Evolutionary conservation across 2,797 vertebrate species (phyloP).

Genomic region (Eleutherodactylus coqui): DNA sequence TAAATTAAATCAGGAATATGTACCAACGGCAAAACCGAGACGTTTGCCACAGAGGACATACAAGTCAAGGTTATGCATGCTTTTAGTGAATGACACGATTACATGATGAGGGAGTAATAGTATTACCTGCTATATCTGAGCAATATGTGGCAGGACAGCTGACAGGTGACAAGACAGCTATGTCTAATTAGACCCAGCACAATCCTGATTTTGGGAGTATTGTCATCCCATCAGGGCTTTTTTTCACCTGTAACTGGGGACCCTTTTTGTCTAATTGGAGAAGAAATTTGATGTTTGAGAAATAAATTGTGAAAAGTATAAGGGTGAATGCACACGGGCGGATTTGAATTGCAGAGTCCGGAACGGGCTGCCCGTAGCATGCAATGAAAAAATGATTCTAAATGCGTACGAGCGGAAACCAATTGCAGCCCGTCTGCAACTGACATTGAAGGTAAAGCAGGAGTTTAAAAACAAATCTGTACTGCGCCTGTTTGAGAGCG

Average conservation of each 20-base stretch:
- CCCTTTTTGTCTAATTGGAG: too few relatives aligned
- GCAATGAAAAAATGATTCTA: too few relatives aligned
- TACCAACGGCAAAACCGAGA: not conserved
- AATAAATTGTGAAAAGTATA: too few relatives aligned
- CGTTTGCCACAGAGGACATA: not conserved
- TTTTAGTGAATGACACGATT: not conserved
- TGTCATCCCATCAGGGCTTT: not conserved
- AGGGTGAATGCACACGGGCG: too few relatives aligned
- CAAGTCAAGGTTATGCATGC: not conserved
- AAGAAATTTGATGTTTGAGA: too few relatives aligned
- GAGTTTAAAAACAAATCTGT: too few relatives aligned
- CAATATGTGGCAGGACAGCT: not conserved
- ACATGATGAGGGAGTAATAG: not conserved
- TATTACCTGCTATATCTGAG: not conserved
- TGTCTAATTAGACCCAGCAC: not conserved
- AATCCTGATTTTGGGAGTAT: not conserved
- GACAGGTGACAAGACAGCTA: not conserved
- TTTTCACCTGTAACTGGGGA: not conserved
- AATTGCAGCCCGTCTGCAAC: too few relatives aligned
- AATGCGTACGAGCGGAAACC: too few relatives aligned
- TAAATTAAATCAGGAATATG: not conserved
- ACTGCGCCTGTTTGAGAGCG: too few relatives aligned
- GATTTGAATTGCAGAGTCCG: too few relatives aligned
- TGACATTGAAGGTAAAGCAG: too few relatives aligned
- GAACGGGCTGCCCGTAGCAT: too few relatives aligned